Evolutionary conservation across 2,113 vertebrate genomes (phyloP).

Genomic region (Hippocampus zosterae): DNA sequence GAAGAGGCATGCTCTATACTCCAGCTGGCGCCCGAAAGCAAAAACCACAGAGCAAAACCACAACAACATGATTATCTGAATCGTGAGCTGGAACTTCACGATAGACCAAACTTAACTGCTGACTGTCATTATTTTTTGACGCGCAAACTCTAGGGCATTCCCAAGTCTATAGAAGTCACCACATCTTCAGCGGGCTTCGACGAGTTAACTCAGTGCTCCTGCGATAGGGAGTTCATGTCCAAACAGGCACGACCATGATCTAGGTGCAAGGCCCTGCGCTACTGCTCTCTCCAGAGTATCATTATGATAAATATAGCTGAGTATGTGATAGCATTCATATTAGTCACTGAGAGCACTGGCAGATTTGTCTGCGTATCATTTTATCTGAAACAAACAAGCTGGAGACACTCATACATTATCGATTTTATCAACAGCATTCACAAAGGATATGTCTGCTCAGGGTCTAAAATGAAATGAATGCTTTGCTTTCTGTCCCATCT

Average conservation of each 20-base stretch:
- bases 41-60: no score
- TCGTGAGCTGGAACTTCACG: conserved; percentile 1
- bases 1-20: no score
- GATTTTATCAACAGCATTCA: conserved; percentile 7
- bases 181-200: background rate
- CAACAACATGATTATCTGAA: background rate
- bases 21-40: no score
- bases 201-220: background rate
- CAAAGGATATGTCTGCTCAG: background rate
- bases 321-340: conserved; percentile 36
- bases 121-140: background rate
- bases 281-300: conserved; percentile 37
- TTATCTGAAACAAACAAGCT: conserved; percentile 32
- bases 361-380: conserved; percentile 16
- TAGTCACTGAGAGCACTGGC: conserved; percentile 23
- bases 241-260: conserved; percentile 15
- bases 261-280: conserved; percentile 9
- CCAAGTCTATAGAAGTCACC: conserved; percentile 7
- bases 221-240: conserved; percentile 5
- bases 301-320: conserved; percentile 47
- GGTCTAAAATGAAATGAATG: background rate
- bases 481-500: background rate
- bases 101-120: conserved; percentile 18
- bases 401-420: conserved; percentile 20
- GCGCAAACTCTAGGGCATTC: background rate